These are phyloP conservation scores for Nomada lathburiana DNA, from an alignment of 2,888 invertebrate genomes.

Conservation along the genomic window DNA sequence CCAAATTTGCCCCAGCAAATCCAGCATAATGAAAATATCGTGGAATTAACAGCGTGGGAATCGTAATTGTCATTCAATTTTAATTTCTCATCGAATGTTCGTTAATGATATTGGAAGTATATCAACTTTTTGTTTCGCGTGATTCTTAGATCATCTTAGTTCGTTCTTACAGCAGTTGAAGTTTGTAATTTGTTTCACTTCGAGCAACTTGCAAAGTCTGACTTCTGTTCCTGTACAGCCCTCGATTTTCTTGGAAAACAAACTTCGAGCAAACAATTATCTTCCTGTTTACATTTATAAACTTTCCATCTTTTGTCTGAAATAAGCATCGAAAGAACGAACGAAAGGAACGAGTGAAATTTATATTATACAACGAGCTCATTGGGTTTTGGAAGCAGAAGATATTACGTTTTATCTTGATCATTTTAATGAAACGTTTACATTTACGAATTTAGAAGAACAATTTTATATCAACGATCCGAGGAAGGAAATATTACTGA, in stretches of 20 bases:
- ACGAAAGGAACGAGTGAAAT: neutral
- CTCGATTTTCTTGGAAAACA: neutral
- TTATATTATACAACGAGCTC: neutral
- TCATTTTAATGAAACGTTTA: too few species aligned
- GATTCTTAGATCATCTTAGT: neutral
- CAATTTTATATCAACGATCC: too few species aligned
- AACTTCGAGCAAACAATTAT: constrained; percentile 25
- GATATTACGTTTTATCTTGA: too few species aligned
- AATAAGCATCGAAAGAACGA: constrained; percentile 21
- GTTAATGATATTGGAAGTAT: neutral
- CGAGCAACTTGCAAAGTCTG: constrained; percentile 6
- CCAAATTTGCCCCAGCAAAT: neutral
- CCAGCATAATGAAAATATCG: neutral
- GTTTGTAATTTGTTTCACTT: constrained; percentile 15
- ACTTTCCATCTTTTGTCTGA: constrained; percentile 15
- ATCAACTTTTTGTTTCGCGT: neutral
- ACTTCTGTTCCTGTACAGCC: constrained; percentile 2
- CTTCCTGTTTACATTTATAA: constrained; percentile 21
- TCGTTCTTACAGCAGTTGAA: neutral
- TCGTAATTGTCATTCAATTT: too few species aligned
- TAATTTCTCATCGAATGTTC: too few species aligned
- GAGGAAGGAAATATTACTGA: too few species aligned
- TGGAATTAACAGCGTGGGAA: neutral
- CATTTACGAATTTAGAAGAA: too few species aligned
- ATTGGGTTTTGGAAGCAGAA: neutral